phyloP scores from a whole-genome alignment of 2,888 invertebrate species.

The Phaedon cochleariae region DNA sequence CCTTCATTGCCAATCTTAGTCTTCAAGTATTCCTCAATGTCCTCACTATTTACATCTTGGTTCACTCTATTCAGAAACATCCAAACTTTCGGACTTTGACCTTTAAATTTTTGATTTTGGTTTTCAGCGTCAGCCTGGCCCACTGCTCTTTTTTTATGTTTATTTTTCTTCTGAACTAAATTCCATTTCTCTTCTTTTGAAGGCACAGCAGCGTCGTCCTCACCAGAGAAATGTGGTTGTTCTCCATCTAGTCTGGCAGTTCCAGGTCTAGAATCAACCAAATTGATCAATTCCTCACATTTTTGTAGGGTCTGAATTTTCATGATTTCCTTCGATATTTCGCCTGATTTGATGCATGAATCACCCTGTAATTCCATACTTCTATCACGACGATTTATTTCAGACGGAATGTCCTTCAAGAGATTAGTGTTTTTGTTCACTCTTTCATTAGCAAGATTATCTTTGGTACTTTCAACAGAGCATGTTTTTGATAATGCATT shows the following conservation, averaged over 20 bases:
- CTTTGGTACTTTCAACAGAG: not conserved
- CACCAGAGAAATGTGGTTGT: no score
- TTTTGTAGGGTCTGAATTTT: slow-evolving; percentile 3
- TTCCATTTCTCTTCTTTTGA: not conserved
- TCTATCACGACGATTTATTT: no score
- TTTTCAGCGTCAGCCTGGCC: not conserved
- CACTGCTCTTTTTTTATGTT: not conserved
- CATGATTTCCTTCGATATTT: not conserved
- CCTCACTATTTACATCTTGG: not conserved
- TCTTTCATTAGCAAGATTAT: not conserved
- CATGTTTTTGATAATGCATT: not conserved
- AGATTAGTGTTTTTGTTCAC: not conserved
- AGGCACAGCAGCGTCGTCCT: no score
- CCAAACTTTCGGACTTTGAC: not conserved
- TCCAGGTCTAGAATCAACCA: not conserved
- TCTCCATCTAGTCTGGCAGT: no score
- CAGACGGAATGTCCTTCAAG: no score
- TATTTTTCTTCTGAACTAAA: not conserved
- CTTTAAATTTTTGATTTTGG: not conserved
- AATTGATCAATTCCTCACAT: not conserved
- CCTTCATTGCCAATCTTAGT: not conserved
- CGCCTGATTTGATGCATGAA: not conserved
- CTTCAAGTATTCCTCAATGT: not conserved
- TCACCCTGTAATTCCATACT: not conserved
- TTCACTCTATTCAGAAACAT: slow-evolving; percentile 2